A percentile compares a stretch with the other conserved stretches of the same genome.
These are phyloP conservation scores for Heliconius eleuchia DNA, from an alignment of 1,140 invertebrate genomes.

Conservation along the genomic window DNA sequence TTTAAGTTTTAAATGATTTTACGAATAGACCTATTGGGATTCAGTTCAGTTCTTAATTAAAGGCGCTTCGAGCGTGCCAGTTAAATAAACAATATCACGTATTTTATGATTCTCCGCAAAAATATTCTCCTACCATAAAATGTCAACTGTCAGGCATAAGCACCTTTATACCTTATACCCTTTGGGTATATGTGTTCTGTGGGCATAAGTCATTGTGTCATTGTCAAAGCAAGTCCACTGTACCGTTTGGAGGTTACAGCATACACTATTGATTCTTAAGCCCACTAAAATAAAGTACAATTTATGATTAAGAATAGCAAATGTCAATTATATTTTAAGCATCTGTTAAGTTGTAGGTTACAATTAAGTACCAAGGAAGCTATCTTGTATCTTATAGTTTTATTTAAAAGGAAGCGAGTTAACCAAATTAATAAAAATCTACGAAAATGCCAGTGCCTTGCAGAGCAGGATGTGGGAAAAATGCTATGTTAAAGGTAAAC, in stretches of 20 bases:
- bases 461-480: conserved; percentile 86
- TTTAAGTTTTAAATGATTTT: no score
- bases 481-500: conserved; percentile 87
- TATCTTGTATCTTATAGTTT: not conserved
- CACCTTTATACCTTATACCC: no score
- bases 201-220: not conserved
- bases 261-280: not conserved
- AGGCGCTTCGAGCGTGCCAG: no score
- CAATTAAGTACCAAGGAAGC: not conserved
- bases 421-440: not conserved
- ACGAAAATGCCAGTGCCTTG: conserved; percentile 84
- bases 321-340: not conserved
- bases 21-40: no score
- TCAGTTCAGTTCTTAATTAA: no score
- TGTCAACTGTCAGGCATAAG: no score
- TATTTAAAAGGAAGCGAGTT: not conserved
- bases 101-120: no score
- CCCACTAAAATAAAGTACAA: not conserved
- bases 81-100: no score
- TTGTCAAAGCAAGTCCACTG: not conserved
- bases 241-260: no score
- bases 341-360: not conserved
- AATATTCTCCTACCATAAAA: no score
- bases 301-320: not conserved
- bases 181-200: no score